Evolutionary conservation across 2,888 invertebrate species (phyloP), one percentile per base, ranked within the genome.

Genomic region (Prosapia bicincta): DNA sequence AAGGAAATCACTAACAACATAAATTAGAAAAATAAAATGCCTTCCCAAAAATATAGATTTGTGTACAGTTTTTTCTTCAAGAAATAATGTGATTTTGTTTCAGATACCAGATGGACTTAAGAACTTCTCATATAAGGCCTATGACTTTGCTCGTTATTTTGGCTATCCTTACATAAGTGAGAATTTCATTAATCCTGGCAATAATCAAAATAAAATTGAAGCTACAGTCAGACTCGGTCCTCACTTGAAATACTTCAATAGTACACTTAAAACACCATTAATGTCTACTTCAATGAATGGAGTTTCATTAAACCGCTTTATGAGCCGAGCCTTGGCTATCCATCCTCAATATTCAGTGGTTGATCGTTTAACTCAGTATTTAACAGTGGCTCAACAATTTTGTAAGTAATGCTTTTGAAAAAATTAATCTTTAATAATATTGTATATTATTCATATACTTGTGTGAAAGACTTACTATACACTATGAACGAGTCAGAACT

Each of bases 91-190:
- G 3, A 6, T 23, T 65, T 23, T 26, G 23, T 71, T 26, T 32
- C 74, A 79, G 78, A 79, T 90, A 3, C 86, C 86, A 73, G 82
- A 85, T 1, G 80, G 82, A 15, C 79, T 85, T 66, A 85, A 84
- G 79, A 87, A 88, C 82, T 81, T 82, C 78, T 85, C 88, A 28
- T 85, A 87, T 83, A 85, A 86, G 77, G 80, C 83, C 1, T 88
- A 87, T 83, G 84, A 85, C 74, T 82, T 85, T 23, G 82, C 85
- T 3, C 86, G 88, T 78, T 83, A 87, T 78, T 79, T 84, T 67
- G 86, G 85, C 15, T 88, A 84, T 82, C 86, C 87, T 82, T 85
- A 88, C 81, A 81, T 86, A 26, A 86, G 88, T 71, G 86, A 88
- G 72, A 87, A 88, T 83, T 82, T 85, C 23, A 79, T 86, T 74